Evolutionary conservation across 2,113 vertebrate genomes (phyloP).

Genomic region (Athene cunicularia): DNA sequence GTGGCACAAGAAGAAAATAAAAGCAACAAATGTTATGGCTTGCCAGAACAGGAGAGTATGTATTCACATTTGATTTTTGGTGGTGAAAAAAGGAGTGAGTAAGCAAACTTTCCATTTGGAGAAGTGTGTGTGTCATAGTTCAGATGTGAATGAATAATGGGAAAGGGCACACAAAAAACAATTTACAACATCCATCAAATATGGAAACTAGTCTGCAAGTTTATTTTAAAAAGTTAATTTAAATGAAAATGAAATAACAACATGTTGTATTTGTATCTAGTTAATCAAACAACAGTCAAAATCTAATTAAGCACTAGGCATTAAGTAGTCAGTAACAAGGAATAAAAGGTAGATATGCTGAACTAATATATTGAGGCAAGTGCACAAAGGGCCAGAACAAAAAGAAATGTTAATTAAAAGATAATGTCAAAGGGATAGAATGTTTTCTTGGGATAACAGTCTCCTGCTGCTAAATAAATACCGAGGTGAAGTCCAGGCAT

Average conservation of each 20-base stretch:
- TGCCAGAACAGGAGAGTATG: background rate
- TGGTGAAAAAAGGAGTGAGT: background rate
- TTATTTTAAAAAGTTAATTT: background rate
- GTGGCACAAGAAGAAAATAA: background rate
- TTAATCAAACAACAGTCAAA: background rate
- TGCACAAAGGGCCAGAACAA: background rate
- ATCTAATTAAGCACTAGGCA: background rate
- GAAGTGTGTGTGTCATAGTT: background rate
- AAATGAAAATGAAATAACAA: background rate
- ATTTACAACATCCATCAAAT: background rate
- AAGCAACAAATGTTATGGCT: background rate
- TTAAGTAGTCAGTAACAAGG: background rate
- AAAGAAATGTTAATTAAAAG: constrained; percentile 61
- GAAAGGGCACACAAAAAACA: rapidly evolving
- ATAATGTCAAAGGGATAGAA: constrained; percentile 34
- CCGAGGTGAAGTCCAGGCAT: constrained; percentile 37
- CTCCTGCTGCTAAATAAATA: constrained; percentile 37
- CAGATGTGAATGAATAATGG: background rate
- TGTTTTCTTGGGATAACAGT: constrained; percentile 19
- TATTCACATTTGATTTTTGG: background rate
- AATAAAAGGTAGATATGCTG: background rate
- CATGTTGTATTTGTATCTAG: background rate
- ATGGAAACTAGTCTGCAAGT: background rate
- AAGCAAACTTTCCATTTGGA: background rate
- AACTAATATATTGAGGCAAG: background rate